These are phyloP conservation scores for Columba guinea DNA, from an alignment of 2,797 vertebrate genomes.

Conservation along the genomic window DNA sequence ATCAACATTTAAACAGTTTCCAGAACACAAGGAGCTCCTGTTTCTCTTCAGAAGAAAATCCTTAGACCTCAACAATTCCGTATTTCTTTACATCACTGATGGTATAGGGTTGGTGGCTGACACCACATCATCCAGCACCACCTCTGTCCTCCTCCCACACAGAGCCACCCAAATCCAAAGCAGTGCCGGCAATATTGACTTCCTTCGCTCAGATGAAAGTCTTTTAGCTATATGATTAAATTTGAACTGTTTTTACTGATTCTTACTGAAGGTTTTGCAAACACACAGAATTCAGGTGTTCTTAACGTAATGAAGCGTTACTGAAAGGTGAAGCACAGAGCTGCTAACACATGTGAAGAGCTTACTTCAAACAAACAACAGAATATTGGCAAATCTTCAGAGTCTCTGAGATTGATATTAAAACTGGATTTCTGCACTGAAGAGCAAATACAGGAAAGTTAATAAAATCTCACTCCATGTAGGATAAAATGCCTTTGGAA, in stretches of 20 bases:
- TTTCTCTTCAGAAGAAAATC: neutral
- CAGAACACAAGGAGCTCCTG: neutral
- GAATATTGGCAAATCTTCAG: neutral
- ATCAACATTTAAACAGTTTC: neutral
- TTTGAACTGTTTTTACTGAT: neutral
- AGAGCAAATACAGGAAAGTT: neutral
- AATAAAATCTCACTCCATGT: neutral
- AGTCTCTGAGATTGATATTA: neutral
- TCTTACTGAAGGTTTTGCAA: neutral
- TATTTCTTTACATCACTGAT: neutral
- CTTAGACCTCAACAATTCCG: neutral
- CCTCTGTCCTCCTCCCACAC: neutral
- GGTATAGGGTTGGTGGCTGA: neutral
- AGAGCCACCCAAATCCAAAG: neutral
- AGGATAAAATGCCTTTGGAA: neutral
- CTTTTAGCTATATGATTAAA: neutral
- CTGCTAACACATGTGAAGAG: neutral
- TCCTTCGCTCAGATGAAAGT: neutral
- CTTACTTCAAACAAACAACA: neutral
- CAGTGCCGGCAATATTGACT: neutral
- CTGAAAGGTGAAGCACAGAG: neutral
- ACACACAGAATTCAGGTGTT: neutral
- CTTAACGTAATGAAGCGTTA: neutral
- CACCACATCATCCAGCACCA: neutral
- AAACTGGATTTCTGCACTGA: neutral